Evolutionary conservation across 2,888 invertebrate genomes (phyloP).

Genomic region (Cantharis rustica): DNA sequence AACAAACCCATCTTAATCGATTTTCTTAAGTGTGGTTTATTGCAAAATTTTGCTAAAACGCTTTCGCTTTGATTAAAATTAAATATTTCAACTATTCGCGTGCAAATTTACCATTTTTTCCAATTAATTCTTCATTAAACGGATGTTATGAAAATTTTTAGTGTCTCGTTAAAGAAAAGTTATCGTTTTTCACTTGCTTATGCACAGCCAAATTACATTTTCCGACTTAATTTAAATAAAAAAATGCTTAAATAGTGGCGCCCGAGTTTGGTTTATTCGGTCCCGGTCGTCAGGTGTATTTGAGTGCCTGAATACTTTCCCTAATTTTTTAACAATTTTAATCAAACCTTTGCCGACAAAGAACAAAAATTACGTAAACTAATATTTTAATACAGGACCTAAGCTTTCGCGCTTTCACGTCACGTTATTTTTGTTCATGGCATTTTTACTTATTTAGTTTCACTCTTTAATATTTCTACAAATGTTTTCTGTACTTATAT

Average conservation of each 20-base stretch:
- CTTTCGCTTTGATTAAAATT: background rate
- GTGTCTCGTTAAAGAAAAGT: background rate
- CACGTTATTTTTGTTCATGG: constrained; percentile 1
- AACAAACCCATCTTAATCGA: background rate
- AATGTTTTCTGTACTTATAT: background rate
- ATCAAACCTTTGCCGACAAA: no score
- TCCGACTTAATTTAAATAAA: background rate
- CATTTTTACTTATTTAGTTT: background rate
- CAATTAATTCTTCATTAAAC: background rate
- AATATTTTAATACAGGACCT: no score
- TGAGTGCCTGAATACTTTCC: background rate
- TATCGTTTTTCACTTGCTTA: background rate
- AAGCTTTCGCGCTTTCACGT: background rate
- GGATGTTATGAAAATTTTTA: background rate
- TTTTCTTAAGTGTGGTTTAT: background rate
- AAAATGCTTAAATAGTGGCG: background rate
- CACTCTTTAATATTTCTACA: background rate
- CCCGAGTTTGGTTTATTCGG: background rate
- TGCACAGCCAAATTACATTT: background rate
- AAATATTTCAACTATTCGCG: background rate
- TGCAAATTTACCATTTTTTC: no score
- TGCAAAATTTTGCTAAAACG: background rate
- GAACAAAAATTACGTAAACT: no score
- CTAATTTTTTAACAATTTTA: no score
- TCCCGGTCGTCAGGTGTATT: background rate